Evolutionary conservation across 2,888 invertebrate species (phyloP).

Genomic region (Chrysolina americana): DNA sequence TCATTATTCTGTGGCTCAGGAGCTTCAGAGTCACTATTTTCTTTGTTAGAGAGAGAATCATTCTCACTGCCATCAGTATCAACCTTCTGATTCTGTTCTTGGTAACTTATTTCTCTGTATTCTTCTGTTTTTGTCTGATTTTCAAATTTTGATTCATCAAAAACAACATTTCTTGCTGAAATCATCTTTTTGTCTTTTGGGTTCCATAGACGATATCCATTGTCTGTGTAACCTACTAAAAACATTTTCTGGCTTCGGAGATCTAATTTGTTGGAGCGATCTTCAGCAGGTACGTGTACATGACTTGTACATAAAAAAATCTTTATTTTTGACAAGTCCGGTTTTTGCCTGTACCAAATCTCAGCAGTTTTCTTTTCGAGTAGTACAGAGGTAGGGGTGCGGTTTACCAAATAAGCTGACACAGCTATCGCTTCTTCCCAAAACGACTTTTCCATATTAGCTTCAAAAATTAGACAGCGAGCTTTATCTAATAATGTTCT

Average conservation of each 20-base stretch:
- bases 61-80: neutral
- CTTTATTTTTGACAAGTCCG: conserved; percentile 49
- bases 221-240: conserved; percentile 52
- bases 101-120: neutral
- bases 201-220: conserved; percentile 55
- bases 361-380: conserved; percentile 45
- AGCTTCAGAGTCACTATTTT: neutral
- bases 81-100: neutral
- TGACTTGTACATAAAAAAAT: conserved; percentile 53
- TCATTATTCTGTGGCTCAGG: neutral
- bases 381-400: neutral
- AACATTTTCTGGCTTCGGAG: conserved; percentile 44
- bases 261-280: conserved; percentile 53
- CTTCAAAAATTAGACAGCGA: conserved; percentile 1
- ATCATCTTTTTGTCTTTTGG: conserved; percentile 45
- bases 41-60: neutral
- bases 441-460: neutral
- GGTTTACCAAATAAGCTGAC: neutral
- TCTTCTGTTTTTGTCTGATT: conserved; percentile 1
- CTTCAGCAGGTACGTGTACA: conserved; percentile 48
- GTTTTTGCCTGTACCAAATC: conserved; percentile 45
- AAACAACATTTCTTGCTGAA: conserved; percentile 54
- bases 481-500: conserved; percentile 13
- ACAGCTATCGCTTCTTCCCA: neutral
- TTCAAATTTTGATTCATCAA: conserved; percentile 43